Evolutionary conservation across 2,888 invertebrate genomes (phyloP).

Genomic region (Clanis bilineata): DNA sequence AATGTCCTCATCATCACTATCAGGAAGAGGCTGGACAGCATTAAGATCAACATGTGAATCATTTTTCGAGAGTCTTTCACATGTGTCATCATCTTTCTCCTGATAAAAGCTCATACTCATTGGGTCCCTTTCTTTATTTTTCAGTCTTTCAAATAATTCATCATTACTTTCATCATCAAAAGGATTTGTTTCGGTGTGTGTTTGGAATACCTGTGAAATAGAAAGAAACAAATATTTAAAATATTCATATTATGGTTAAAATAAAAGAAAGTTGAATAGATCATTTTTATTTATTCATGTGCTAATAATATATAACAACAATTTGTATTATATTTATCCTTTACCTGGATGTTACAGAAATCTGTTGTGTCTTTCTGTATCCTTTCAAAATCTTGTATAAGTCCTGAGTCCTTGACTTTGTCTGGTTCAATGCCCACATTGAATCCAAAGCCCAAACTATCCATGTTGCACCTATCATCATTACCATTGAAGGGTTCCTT

Average conservation of each 20-base stretch:
- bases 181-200: constrained; percentile 73
- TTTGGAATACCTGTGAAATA: constrained; percentile 67
- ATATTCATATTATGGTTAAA: background rate
- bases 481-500: constrained; percentile 73
- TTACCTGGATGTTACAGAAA: constrained; percentile 76
- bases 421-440: constrained; percentile 70
- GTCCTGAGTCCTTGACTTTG: constrained; percentile 67
- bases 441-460: constrained; percentile 74
- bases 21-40: constrained; percentile 81
- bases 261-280: background rate
- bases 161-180: constrained; percentile 71
- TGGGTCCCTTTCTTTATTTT: constrained; percentile 83
- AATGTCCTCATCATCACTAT: constrained; percentile 75
- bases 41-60: constrained; percentile 81
- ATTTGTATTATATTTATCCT: constrained; percentile 17
- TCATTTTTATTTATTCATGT: background rate
- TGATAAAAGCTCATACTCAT: constrained; percentile 86
- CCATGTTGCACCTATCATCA: constrained; percentile 69
- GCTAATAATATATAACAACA: too few species aligned
- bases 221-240: background rate
- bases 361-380: constrained; percentile 83
- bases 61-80: constrained; percentile 61
- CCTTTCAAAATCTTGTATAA: constrained; percentile 83
- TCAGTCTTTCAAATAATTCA: constrained; percentile 74
- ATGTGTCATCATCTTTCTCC: constrained; percentile 81